These are phyloP conservation scores for Merodon equestris DNA, from an alignment of 2,888 invertebrate species.

Conservation along the genomic window DNA sequence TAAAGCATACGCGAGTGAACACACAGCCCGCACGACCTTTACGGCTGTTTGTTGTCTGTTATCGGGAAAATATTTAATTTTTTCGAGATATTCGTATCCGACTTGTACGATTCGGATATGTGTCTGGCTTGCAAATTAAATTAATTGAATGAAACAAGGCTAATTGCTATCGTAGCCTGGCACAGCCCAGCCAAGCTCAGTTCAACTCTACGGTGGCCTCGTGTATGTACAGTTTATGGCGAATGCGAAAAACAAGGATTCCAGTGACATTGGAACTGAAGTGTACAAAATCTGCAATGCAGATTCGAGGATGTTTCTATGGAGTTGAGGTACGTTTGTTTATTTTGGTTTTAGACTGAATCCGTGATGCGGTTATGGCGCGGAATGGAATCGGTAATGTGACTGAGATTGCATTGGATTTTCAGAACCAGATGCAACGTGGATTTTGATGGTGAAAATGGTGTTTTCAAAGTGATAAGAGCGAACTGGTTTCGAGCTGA, in stretches of 20 bases:
- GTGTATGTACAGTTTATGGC: slow-evolving; percentile 7
- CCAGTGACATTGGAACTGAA: slow-evolving; percentile 16
- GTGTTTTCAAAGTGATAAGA: too few species aligned
- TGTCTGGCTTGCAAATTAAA: slow-evolving; percentile 34
- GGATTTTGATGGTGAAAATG: too few species aligned
- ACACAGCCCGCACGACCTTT: slow-evolving; percentile 45
- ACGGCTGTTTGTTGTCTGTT: slow-evolving; percentile 15
- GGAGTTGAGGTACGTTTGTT: slow-evolving; percentile 2
- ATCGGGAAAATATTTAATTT: slow-evolving; percentile 8
- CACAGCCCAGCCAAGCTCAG: slow-evolving; percentile 9
- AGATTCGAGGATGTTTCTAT: slow-evolving; percentile 3
- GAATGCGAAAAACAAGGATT: slow-evolving; percentile 19
- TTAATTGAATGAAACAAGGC: slow-evolving; percentile 54
- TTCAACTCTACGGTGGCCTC: background rate
- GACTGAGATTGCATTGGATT: too few species aligned
- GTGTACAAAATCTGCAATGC: slow-evolving; percentile 27
- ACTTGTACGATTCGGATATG: slow-evolving; percentile 22
- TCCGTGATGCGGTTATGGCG: too few species aligned
- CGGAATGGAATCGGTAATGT: too few species aligned
- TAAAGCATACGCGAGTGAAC: slow-evolving; percentile 13
- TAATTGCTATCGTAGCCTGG: slow-evolving; percentile 25
- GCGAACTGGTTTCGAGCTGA: too few species aligned
- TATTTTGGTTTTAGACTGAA: background rate
- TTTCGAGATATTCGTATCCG: too few species aligned
- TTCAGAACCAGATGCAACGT: background rate